phyloP scores from a whole-genome alignment of 2,797 vertebrate genomes.

The Yasuhikotakia modesta region DNA sequence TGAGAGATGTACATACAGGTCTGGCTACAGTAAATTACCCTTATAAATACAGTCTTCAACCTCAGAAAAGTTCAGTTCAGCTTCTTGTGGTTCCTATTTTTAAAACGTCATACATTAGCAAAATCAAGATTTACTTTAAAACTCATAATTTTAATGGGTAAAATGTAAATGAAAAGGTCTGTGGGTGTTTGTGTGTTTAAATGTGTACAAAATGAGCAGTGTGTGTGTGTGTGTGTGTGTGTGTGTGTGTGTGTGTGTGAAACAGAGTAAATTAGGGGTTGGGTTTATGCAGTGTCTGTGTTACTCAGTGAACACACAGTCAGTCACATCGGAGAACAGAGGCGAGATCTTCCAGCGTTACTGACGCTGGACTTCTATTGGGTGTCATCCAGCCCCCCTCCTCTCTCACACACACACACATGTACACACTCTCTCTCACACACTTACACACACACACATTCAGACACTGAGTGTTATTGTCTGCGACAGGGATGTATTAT shows the following conservation, averaged over 20 bases:
- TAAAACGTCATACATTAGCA: no score
- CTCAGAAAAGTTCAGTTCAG: no score
- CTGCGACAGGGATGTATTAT: conserved; percentile 45
- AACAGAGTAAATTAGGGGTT: conserved; percentile 32
- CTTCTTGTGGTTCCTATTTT: no score
- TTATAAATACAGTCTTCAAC: no score
- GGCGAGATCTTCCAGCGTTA: conserved; percentile 12
- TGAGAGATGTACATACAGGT: no score
- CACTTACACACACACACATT: conserved; percentile 15
- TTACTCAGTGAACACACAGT: conserved; percentile 34
- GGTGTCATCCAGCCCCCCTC: conserved; percentile 52
- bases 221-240: background rate
- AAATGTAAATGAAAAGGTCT: no score
- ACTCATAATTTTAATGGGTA: no score
- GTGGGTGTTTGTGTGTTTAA: background rate
- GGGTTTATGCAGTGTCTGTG: conserved; percentile 31
- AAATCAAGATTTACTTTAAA: no score
- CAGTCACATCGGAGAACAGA: conserved; percentile 30
- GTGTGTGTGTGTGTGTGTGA: background rate
- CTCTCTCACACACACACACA: conserved; percentile 8
- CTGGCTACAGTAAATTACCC: no score
- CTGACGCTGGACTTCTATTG: conserved; percentile 52
- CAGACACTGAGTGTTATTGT: conserved; percentile 53
- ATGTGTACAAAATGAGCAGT: conserved; percentile 4
- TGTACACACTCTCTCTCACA: no score